Percentiles rank a stretch among this genome's conserved stretches.
phyloP scores from a whole-genome alignment of 2,113 vertebrate species.

The Entelurus aequoreus region DNA sequence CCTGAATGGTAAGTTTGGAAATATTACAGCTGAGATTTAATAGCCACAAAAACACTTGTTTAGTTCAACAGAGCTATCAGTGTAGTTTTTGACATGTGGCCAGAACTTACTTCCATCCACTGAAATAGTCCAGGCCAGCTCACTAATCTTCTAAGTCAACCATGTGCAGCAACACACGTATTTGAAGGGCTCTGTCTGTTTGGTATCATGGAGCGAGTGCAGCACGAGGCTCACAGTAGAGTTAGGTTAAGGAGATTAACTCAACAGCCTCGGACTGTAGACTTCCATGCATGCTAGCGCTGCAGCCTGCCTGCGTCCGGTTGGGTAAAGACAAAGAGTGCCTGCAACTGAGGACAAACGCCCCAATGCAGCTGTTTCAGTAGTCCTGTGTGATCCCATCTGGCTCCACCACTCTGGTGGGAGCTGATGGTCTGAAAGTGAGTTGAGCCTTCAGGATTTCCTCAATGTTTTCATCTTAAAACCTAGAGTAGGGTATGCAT shows the following conservation, averaged over 20 bases:
- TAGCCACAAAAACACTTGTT: too few relatives aligned
- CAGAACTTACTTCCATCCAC: conserved; percentile 12
- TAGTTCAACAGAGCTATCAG: neutral
- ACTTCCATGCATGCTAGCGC: conserved; percentile 31
- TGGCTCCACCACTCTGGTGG: too few relatives aligned
- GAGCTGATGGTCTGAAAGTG: neutral
- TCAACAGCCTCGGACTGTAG: conserved; percentile 29
- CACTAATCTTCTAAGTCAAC: conserved; percentile 52
- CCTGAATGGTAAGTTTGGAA: too few relatives aligned
- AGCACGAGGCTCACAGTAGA: conserved; percentile 47
- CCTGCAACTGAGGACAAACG: neutral
- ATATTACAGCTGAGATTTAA: too few relatives aligned
- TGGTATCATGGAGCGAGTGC: conserved; percentile 44
- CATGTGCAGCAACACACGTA: conserved; percentile 50
- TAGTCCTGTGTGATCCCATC: too few relatives aligned
- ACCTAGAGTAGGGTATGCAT: too few relatives aligned
- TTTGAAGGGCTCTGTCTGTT: conserved; percentile 54
- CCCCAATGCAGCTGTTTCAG: neutral
- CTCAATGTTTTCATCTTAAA: conserved; percentile 4
- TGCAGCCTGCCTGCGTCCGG: conserved; percentile 3
- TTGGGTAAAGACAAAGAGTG: neutral
- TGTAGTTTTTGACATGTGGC: conserved; percentile 14
- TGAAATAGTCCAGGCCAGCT: conserved; percentile 32
- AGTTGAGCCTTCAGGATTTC: neutral
- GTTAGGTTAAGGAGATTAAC: conserved; percentile 62